These are phyloP conservation scores for Amphipoea lucens DNA, from an alignment of 2,888 invertebrate genomes.

Conservation along the genomic window DNA sequence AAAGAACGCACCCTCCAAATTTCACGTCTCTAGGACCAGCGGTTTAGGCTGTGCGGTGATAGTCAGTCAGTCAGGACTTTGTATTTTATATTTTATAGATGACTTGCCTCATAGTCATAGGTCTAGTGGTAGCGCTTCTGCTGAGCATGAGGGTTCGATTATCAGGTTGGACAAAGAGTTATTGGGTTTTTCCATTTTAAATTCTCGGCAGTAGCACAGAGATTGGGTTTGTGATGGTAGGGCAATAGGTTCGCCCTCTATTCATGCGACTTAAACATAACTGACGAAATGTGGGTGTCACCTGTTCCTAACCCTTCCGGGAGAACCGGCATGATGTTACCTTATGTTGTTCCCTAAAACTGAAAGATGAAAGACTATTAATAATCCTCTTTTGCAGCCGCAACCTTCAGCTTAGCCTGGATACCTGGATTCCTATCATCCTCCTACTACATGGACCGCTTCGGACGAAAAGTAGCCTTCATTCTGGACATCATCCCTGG, in stretches of 20 bases:
- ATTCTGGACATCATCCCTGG: constrained; percentile 81
- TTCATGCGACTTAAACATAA: not conserved
- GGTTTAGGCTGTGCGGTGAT: too few relatives aligned
- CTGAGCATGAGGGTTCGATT: not conserved
- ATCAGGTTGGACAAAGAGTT: not conserved
- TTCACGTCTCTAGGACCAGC: too few relatives aligned
- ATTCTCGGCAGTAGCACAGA: not conserved
- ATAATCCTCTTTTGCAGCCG: constrained; percentile 62
- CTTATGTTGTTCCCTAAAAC: not conserved
- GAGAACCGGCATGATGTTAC: too few relatives aligned
- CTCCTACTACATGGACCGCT: constrained; percentile 63
- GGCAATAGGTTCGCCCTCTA: not conserved
- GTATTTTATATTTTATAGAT: too few relatives aligned
- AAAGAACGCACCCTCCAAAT: too few relatives aligned
- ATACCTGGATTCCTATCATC: constrained; percentile 66
- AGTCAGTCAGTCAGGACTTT: too few relatives aligned
- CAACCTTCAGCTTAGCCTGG: constrained; percentile 65
- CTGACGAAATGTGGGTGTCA: not conserved
- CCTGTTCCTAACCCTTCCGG: too few relatives aligned
- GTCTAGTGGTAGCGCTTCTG: not conserved
- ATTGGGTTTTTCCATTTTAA: not conserved
- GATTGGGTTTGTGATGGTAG: too few relatives aligned
- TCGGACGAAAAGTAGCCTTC: constrained; percentile 85
- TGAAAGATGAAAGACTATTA: not conserved
- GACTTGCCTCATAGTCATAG: too few relatives aligned